phyloP scores from a whole-genome alignment of 2,888 invertebrate genomes.

The Spatulosminthurus flaviceps region DNA sequence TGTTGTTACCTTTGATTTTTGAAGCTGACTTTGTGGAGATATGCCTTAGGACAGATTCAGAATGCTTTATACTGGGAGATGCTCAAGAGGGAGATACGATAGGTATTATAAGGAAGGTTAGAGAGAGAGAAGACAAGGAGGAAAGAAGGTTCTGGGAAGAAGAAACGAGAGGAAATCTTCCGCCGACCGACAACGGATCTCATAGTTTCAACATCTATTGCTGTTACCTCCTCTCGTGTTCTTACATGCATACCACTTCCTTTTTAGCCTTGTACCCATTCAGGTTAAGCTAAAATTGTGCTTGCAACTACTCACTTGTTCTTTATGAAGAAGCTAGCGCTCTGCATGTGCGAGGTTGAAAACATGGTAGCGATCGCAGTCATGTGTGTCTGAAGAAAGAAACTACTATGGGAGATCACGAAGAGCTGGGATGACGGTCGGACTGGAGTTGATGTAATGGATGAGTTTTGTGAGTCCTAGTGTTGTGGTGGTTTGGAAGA shows the following conservation, averaged over 20 bases:
- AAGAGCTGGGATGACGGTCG: slow-evolving; percentile 11
- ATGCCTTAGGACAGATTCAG: slow-evolving; percentile 10
- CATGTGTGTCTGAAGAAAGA: not conserved
- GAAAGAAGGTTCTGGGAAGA: slow-evolving; percentile 12
- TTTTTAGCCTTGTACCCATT: slow-evolving; percentile 2
- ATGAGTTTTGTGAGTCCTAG: not conserved
- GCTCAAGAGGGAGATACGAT: slow-evolving; percentile 18
- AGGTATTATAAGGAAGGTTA: slow-evolving; percentile 19
- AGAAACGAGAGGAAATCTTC: slow-evolving; percentile 20
- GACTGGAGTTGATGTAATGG: slow-evolving; percentile 25
- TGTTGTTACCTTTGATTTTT: not conserved
- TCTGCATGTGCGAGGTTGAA: not conserved
- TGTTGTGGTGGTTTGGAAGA: not conserved
- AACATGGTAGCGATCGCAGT: not conserved
- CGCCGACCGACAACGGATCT: slow-evolving; percentile 15
- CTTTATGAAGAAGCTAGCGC: no score
- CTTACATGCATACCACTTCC: no score
- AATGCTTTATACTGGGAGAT: not conserved
- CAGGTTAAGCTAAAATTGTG: slow-evolving; percentile 13
- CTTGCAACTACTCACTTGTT: no score
- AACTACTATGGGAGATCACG: not conserved
- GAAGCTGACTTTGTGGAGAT: not conserved
- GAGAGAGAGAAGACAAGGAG: slow-evolving; percentile 21
- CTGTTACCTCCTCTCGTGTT: not conserved
- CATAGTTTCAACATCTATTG: not conserved